Conservation (phyloP, 2,888 invertebrate species). For the Lepidonotus clava region DNA sequence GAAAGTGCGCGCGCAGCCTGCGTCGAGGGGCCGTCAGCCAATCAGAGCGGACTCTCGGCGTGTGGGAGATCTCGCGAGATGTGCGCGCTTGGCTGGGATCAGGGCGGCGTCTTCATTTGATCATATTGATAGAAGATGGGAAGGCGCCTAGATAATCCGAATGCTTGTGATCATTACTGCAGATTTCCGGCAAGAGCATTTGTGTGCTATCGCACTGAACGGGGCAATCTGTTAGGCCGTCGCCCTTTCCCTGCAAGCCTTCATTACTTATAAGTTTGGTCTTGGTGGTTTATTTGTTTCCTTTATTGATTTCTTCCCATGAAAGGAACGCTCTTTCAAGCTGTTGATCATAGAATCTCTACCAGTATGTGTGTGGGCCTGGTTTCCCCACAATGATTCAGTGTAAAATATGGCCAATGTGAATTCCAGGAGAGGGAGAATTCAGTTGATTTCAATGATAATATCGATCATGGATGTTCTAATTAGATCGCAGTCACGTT, state of each 20-base stretch:
- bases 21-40: neutral
- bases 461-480: conserved; percentile 13
- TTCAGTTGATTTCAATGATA: neutral
- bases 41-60: neutral
- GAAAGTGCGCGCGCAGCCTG: neutral
- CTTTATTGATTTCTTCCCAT: neutral
- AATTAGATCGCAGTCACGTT: conserved; percentile 15
- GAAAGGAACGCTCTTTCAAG: neutral
- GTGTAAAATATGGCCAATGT: neutral
- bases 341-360: neutral
- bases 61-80: neutral
- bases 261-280: neutral
- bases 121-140: neutral
- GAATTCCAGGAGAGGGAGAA: neutral
- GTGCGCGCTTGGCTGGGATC: neutral
- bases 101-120: conserved; percentile 28
- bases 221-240: neutral
- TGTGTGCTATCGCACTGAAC: neutral
- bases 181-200: neutral
- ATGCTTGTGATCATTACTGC: conserved; percentile 25
- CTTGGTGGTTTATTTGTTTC: no score
- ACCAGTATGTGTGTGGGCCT: no score
- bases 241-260: neutral
- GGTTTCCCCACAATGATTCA: no score
- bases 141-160: conserved; percentile 2